Base-by-base conservation (phyloP, 2,797 vertebrate species). In the Taenioides sp. region DNA sequence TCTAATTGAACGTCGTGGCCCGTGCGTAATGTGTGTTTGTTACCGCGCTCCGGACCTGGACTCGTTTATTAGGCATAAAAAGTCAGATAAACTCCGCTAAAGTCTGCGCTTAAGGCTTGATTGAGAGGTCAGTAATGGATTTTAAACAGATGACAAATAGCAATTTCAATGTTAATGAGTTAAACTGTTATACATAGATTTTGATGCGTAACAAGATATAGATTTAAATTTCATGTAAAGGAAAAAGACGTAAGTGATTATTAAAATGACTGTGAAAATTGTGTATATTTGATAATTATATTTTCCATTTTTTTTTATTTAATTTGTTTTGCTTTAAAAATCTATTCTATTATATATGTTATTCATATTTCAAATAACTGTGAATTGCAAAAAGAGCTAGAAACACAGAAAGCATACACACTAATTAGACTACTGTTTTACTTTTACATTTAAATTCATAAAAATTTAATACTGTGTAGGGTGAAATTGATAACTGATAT, bases 51-150 rank as follows among this genome's bases (percentile, higher is more conserved):
- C 17, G 63, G 63, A 65, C 25, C 16, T 18, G 63, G 63, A 65
- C 49, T 11, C 17, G 74, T 74, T 82, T 72, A 60, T 75, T 18
- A 31, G 61, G 37, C 78, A 76, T 73, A 78, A 78, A 62, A 85
- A 72, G 74, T 80, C 40, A n/a, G 65, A 59, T 71, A 27, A 68
- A 61, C 67, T 69, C 80, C 69, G 76, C 79, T 78, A 69, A 79
- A 70, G 63, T 59, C 70, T 55, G 80, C 77, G 70, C 62, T 64
- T 77, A 59, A 67, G 77, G 72, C 79, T 76, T 70, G 80, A 57
- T 82, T 64, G 73, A 59, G 57, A 79, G 62, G 70, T 63, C 58
- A 59, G 60, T 65, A 75, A 55, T 43, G 80, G 73, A 79, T 81
- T 80, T 78, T 73, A 75, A 77, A 70, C 34, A 65, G 1, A 43